Percentiles rank a stretch among this genome's conserved stretches.
Evolutionary conservation across 2,888 invertebrate species (phyloP).

Genomic region (Biston betularia): DNA sequence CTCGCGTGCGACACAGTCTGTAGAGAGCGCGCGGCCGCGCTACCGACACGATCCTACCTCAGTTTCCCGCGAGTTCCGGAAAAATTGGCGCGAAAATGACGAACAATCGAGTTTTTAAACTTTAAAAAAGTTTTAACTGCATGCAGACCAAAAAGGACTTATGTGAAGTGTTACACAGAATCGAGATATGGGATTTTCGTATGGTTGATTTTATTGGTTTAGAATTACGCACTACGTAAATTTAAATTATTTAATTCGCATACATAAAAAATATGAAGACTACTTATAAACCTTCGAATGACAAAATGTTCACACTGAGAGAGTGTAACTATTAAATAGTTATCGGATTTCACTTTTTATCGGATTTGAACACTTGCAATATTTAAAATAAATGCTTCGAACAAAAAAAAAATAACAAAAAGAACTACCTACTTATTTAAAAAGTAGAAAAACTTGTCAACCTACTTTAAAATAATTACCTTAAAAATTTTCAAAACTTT

Average conservation of each 20-base stretch:
- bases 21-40: constrained; percentile 72
- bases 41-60: constrained; percentile 58
- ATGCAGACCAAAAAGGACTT: constrained; percentile 24
- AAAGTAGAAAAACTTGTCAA: too few species aligned
- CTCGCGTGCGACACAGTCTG: constrained; percentile 71
- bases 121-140: constrained; percentile 48
- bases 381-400: too few species aligned
- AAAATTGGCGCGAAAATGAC: constrained; percentile 84
- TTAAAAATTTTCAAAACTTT: too few species aligned
- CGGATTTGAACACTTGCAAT: background rate
- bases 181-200: constrained; percentile 27
- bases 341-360: background rate
- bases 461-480: too few species aligned
- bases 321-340: background rate
- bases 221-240: background rate
- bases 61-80: constrained; percentile 71
- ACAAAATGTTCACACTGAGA: constrained; percentile 4
- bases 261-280: background rate
- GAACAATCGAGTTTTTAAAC: constrained; percentile 66
- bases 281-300: background rate
- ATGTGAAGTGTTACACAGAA: constrained; percentile 46
- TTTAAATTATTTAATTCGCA: background rate
- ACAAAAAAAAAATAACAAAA: too few species aligned
- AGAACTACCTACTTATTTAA: too few species aligned
- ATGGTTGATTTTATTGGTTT: constrained; percentile 27